Conservation (phyloP, 1,140 invertebrate species). For the Branchinecta lynchi region DNA sequence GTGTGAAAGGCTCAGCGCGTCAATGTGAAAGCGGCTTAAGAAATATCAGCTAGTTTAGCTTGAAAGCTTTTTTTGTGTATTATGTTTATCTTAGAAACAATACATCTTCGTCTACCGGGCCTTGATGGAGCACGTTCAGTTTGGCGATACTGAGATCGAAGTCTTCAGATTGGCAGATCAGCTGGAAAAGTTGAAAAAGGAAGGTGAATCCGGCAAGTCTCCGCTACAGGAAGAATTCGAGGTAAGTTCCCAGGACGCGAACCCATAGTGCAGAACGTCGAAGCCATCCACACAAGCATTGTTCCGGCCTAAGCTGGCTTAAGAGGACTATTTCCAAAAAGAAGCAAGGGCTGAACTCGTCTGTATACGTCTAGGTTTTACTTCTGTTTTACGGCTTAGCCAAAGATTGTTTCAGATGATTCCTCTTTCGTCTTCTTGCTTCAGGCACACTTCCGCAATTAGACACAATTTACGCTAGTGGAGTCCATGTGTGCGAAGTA, state of each 20-base stretch:
- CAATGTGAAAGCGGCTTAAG: neutral
- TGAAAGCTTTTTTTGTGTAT: constrained; percentile 13
- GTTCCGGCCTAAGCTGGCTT: no score
- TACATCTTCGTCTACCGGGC: constrained; percentile 95
- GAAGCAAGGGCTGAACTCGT: no score
- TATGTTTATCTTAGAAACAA: constrained; percentile 54
- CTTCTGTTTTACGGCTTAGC: no score
- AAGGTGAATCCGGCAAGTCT: constrained; percentile 43
- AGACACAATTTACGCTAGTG: no score
- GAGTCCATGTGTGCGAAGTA: no score
- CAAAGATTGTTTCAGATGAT: no score
- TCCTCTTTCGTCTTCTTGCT: no score
- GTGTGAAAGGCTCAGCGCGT: no score
- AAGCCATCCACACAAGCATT: constrained; percentile 10
- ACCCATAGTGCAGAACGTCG: constrained; percentile 7
- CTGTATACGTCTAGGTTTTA: no score
- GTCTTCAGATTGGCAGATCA: constrained; percentile 33
- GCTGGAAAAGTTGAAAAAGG: constrained; percentile 43
- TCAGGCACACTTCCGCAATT: no score
- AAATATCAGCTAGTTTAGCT: neutral
- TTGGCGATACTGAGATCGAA: constrained; percentile 78
- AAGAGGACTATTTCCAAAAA: no score
- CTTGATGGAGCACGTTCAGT: constrained; percentile 78
- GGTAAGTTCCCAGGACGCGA: constrained; percentile 34
- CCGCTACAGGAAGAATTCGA: constrained; percentile 71